phyloP scores from a whole-genome alignment of 2,113 vertebrate species.

The Anoura caudifer region DNA sequence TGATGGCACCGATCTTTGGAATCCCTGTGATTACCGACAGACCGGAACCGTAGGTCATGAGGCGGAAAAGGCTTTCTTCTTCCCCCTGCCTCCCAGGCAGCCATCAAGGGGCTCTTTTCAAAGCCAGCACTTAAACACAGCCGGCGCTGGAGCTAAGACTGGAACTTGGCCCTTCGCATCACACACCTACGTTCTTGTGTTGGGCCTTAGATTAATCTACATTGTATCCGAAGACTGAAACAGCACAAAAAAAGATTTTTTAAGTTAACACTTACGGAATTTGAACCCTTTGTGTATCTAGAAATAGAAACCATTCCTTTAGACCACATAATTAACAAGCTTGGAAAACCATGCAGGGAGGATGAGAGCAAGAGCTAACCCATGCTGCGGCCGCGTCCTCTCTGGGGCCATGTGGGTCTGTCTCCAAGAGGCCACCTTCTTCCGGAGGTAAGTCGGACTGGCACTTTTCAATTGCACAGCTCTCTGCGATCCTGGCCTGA shows the following conservation, averaged over 20 bases:
- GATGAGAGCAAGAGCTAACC: neutral
- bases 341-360: constrained; percentile 31
- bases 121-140: neutral
- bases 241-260: constrained; percentile 37
- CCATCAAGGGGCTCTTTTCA: neutral
- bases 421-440: neutral
- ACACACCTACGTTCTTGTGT: constrained; percentile 56
- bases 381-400: fast-evolving
- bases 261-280: constrained; percentile 60
- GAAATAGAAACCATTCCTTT: constrained; percentile 55
- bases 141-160: neutral
- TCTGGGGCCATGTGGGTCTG: no score
- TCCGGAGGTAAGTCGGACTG: neutral
- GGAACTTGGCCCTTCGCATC: constrained; percentile 31
- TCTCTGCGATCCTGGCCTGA: neutral
- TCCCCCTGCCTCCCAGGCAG: neutral
- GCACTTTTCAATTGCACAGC: neutral
- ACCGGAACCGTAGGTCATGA: neutral
- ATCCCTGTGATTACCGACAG: neutral
- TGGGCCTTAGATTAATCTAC: constrained; percentile 57
- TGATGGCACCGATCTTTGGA: neutral
- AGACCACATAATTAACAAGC: constrained; percentile 61
- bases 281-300: constrained; percentile 52
- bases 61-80: neutral
- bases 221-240: neutral